Evolutionary conservation across 2,888 invertebrate species (phyloP).

Genomic region (Tipula lateralis): DNA sequence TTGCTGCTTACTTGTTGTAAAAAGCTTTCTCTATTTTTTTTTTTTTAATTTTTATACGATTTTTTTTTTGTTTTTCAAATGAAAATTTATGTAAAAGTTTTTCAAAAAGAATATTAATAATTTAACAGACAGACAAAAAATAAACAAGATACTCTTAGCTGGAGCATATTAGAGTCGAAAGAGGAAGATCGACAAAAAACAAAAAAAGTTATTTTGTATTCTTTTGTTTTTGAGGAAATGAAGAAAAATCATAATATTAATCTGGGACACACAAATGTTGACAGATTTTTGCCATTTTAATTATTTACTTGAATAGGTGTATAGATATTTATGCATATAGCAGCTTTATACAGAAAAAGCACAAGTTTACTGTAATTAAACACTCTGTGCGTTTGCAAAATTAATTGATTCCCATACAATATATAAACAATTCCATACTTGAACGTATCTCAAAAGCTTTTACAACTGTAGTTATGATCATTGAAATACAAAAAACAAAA

Average conservation of each 20-base stretch:
- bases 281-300: not conserved
- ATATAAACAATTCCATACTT: too few relatives aligned
- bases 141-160: not conserved
- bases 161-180: not conserved
- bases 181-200: not conserved
- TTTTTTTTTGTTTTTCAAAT: not conserved
- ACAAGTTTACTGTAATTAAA: too few relatives aligned
- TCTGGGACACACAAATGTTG: conserved; percentile 11
- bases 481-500: too few relatives aligned
- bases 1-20: not conserved
- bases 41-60: not conserved
- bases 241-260: not conserved
- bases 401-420: too few relatives aligned
- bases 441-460: too few relatives aligned
- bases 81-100: not conserved
- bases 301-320: not conserved
- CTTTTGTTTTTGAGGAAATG: conserved; percentile 3
- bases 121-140: conserved; percentile 19
- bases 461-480: too few relatives aligned
- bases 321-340: too few relatives aligned
- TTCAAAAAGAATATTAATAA: not conserved
- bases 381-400: too few relatives aligned
- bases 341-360: too few relatives aligned
- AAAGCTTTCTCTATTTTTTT: not conserved
- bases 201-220: not conserved